These are phyloP conservation scores for Cephalophus harveyi DNA, from an alignment of 2,113 vertebrate genomes.

Conservation along the genomic window DNA sequence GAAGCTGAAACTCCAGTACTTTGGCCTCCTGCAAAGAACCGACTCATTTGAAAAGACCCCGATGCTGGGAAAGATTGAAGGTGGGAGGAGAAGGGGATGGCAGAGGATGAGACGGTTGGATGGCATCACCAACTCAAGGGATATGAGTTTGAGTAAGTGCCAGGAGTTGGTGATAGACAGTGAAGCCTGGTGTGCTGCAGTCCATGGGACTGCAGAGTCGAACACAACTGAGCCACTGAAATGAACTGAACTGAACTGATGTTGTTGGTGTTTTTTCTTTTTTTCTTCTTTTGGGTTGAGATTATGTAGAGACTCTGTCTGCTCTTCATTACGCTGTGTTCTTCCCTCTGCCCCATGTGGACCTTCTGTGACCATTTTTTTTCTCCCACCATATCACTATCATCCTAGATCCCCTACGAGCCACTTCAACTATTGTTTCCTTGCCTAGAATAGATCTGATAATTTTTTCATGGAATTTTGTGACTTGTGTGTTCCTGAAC, in stretches of 20 bases:
- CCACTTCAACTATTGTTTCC: not conserved
- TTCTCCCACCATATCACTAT: not conserved
- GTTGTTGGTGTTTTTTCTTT: not conserved
- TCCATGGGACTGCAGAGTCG: not conserved
- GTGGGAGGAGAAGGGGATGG: not conserved
- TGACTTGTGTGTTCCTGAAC: not conserved
- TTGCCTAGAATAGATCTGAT: not conserved
- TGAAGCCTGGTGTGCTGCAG: not conserved
- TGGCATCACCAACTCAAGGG: not conserved
- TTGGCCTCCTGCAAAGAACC: not conserved
- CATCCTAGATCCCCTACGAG: not conserved
- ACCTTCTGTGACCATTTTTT: not conserved
- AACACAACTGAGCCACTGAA: not conserved
- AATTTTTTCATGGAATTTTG: not conserved
- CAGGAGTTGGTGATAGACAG: not conserved
- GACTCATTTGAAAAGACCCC: not conserved
- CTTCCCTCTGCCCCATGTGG: not conserved
- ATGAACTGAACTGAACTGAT: not conserved
- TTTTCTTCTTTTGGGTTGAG: not conserved
- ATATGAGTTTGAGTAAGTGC: not conserved
- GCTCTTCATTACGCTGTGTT: accelerated
- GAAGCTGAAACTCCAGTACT: not conserved
- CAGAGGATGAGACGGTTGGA: not conserved
- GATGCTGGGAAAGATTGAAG: not conserved
- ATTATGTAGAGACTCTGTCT: not conserved